Evolutionary conservation across 2,888 invertebrate species (phyloP), one percentile per base, ranked within the genome.

Genomic region (Caenorhabditis sinica): DNA sequence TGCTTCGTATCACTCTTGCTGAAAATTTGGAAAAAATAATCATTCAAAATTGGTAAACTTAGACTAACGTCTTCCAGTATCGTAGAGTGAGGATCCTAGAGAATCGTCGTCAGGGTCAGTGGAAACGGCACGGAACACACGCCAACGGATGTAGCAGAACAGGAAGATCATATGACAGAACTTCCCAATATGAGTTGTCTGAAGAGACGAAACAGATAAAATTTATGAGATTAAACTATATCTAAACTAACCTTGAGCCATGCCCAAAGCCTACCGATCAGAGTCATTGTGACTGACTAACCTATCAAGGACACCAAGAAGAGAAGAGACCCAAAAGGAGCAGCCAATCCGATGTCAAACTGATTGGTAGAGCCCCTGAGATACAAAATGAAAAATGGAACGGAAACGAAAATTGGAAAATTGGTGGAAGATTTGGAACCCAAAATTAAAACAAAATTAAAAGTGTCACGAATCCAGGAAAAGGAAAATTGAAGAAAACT

Each of bases 91-190:
- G 2, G 76, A 76, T 3, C 30, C 68, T 5, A 68, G 33, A 4
- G 76, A 76, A 49, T 76, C 76, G 0, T 49, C 58, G 11, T 76
- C 76, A 1, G 23, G 30, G 3, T 73, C 73, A 23, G 28, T 36
- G 5, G 66, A 66, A 15, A 61, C 23, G 5, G 51, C n/a, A 60
- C 76, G 68, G 36, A 66, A n/a, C 1, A 76, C 76, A 25, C 68
- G 66, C 68, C 68, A 76, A 11, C 76, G 13, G 8, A 76, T 60
- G 33, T 76, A 76, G 20, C 58, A 23, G 30, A 36, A 76, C 11
- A 23, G 11, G 20, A 58, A 68, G 1, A 58, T n/a, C 8, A 6
- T 33, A 1, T 45, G 6, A 0, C 68, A 25, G 1, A 58, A 13
- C 36, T 68, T 76, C 0, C 45, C 49, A 11, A 66, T 9, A 17